Evolutionary conservation across 2,113 vertebrate species (phyloP), one percentile per base, ranked within the genome.

Genomic region (Cisticola juncidis): DNA sequence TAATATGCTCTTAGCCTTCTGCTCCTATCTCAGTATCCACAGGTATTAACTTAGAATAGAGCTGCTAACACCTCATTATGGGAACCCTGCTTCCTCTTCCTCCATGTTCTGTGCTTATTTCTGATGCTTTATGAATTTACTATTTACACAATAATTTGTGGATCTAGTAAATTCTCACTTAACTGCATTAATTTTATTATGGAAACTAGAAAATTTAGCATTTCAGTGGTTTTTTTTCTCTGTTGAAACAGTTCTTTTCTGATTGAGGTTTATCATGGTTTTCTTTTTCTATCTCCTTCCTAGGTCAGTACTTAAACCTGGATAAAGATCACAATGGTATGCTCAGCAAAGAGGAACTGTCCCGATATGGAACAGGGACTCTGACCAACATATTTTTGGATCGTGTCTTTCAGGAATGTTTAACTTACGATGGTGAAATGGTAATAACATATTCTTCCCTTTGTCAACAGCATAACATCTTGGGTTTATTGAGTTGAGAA

Each of bases 381-480:
- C 98, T 99, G 82, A 99, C 99, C 80, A 98, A 98, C 14, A 98
- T 99, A 89, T 99, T 99, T 96, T 97, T 99, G 95, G 99, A 99
- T 93, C 98, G 99, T 26, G 99, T 99, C 85, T 99, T 99, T 97
- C 99, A 99, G 95, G 99, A 99, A 89, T 99, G 99, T 83, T 98
- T 99, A 85, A 99, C 99, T 45, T 99, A 99, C 0, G 99, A 99
- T 90, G 99, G 99, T 92, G 99, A 99, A 98, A 99, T 99, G 99
- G 99, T 99, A 98, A 72, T 69, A 13, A 14, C 9, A 0, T 51
- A 11, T 71, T 48, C 38, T 91, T 33, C 33, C 28, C 22, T 68
- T 48, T 45, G 25, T 88, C 76, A 15, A 31, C 24, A 56, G 11
- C 50, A 26, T 17, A 45, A 51, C n/a, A 66, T 9, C 33, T 65